phyloP scores from a whole-genome alignment of 1,140 invertebrate species.

The Lordiphosa clarofinis region DNA sequence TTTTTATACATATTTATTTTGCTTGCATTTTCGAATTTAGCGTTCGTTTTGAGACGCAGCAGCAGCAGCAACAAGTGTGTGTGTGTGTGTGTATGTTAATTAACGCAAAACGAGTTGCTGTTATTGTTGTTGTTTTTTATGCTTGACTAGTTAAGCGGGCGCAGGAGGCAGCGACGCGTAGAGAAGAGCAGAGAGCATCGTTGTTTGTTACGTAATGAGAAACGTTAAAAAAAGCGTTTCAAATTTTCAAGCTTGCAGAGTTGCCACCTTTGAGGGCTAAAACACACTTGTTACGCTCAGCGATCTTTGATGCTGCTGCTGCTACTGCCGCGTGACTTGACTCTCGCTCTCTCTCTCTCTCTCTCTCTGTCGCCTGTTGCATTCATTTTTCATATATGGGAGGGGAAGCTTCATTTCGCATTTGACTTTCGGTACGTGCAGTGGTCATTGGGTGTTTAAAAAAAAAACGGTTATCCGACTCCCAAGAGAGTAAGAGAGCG shows the following conservation, averaged over 20 bases:
- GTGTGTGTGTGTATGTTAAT: conserved; percentile 58
- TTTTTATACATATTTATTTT: conserved; percentile 16
- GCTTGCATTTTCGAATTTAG: conserved; percentile 8
- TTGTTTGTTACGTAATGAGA: conserved; percentile 56
- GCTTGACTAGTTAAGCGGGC: conserved; percentile 66
- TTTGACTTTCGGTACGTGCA: conserved; percentile 57
- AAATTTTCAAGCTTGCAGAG: conserved; percentile 43
- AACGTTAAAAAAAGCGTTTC: conserved; percentile 41
- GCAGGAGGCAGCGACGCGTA: conserved; percentile 38
- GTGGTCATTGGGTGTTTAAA: too few relatives aligned
- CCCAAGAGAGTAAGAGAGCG: not conserved
- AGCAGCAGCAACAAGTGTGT: conserved; percentile 54
- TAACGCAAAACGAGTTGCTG: conserved; percentile 57
- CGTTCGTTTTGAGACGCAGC: conserved; percentile 4
- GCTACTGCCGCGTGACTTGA: conserved; percentile 17
- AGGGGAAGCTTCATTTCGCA: conserved; percentile 36
- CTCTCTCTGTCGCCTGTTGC: conserved; percentile 17
- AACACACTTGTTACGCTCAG: conserved; percentile 49
- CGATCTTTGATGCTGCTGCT: conserved; percentile 37
- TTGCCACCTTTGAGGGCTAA: conserved; percentile 42
- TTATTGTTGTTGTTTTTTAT: conserved; percentile 28
- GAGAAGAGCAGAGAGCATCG: conserved; percentile 17
- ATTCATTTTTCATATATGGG: conserved; percentile 15
- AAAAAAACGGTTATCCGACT: conserved; percentile 1
- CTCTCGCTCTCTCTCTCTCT: conserved; percentile 10